phyloP scores from a whole-genome alignment of 2,113 vertebrate species.

The Proteles cristata region DNA sequence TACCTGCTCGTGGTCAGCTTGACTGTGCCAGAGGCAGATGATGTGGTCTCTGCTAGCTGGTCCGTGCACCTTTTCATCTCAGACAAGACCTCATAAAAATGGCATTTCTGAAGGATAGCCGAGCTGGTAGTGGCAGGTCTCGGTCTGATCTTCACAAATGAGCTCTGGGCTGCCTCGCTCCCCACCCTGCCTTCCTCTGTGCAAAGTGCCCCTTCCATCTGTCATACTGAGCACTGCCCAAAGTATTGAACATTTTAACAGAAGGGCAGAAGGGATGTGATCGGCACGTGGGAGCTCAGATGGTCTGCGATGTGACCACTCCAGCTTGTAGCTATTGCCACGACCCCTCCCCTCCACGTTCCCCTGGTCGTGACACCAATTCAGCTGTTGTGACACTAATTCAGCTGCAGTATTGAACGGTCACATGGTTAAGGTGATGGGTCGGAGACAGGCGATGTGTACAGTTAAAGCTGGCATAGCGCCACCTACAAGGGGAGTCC shows the following conservation, averaged over 20 bases:
- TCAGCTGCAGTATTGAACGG: slow-evolving; percentile 93
- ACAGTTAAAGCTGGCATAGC: slow-evolving; percentile 89
- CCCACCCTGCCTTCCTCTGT: slow-evolving; percentile 82
- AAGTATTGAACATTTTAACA: slow-evolving; percentile 90
- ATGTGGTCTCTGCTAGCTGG: slow-evolving; percentile 86
- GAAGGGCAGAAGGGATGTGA: slow-evolving; percentile 92
- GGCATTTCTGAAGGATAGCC: slow-evolving; percentile 91
- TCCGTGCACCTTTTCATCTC: slow-evolving; percentile 87
- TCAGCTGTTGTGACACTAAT: slow-evolving; percentile 88
- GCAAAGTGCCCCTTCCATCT: slow-evolving; percentile 88
- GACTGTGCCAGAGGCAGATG: slow-evolving; percentile 76
- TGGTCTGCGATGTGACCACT: slow-evolving; percentile 84
- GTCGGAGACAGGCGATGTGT: slow-evolving; percentile 89
- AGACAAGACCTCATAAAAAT: slow-evolving; percentile 91
- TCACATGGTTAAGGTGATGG: slow-evolving; percentile 91
- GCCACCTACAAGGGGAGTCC: slow-evolving; percentile 85
- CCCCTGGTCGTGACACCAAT: slow-evolving; percentile 87
- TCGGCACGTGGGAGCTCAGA: slow-evolving; percentile 90
- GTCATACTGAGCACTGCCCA: slow-evolving; percentile 91
- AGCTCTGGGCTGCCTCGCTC: slow-evolving; percentile 90
- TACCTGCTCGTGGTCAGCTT: slow-evolving; percentile 80
- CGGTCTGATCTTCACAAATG: slow-evolving; percentile 90
- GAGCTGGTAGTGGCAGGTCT: slow-evolving; percentile 91
- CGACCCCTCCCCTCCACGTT: slow-evolving; percentile 87
- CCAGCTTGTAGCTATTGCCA: slow-evolving; percentile 84